Percentiles rank a stretch among this genome's conserved stretches.
phyloP scores from a whole-genome alignment of 2,113 vertebrate genomes.

The Cynocephalus volans region DNA sequence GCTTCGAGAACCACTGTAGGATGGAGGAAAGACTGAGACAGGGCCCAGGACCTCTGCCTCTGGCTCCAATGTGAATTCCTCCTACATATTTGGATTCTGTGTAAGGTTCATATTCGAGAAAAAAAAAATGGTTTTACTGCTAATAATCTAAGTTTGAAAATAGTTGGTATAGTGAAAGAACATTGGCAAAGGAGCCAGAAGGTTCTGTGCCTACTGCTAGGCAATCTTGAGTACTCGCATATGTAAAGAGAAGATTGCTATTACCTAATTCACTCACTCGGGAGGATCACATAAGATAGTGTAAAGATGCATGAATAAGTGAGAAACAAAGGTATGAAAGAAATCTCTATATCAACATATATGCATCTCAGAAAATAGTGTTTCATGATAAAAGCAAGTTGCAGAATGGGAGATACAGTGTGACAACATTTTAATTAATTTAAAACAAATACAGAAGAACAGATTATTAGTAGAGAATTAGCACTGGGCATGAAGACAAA shows the following conservation, averaged over 20 bases:
- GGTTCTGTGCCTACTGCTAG: neutral
- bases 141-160: neutral
- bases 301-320: neutral
- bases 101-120: neutral
- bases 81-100: neutral
- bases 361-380: neutral
- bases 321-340: neutral
- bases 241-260: neutral
- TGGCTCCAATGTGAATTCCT: neutral
- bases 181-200: neutral
- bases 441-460: neutral
- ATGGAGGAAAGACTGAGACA: accelerated
- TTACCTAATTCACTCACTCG: neutral
- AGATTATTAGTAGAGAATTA: neutral
- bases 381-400: neutral
- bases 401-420: neutral
- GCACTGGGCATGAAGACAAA: slow-evolving; percentile 2
- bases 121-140: neutral
- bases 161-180: neutral
- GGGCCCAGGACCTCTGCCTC: no score
- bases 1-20: neutral
- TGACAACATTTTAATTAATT: neutral
- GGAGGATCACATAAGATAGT: neutral
- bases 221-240: neutral
- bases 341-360: neutral